Conservation (phyloP, 2,797 vertebrate genomes). For the Halcyon leucocephala region DNA sequence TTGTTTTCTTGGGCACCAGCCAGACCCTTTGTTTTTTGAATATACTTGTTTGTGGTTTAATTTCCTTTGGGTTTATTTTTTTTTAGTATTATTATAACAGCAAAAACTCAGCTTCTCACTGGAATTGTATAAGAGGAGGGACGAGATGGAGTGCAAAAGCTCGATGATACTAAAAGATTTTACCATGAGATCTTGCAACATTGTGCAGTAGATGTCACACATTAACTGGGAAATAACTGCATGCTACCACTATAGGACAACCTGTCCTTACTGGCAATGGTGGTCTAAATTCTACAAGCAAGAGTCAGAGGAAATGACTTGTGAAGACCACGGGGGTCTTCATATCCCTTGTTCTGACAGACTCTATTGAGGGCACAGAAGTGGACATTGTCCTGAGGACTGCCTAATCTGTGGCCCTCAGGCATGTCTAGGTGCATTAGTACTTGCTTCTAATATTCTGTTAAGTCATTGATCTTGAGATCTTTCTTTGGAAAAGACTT, state of each 20-base stretch:
- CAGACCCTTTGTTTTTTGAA: constrained; percentile 70
- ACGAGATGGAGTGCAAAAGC: not conserved
- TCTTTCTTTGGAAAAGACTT: not conserved
- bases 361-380: not conserved
- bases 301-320: not conserved
- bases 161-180: not conserved
- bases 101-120: constrained; percentile 37
- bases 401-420: not conserved
- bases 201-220: not conserved
- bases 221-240: not conserved
- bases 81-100: constrained; percentile 5
- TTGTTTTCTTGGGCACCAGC: constrained; percentile 62
- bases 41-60: constrained; percentile 71
- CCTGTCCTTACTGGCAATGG: not conserved
- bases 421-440: not conserved
- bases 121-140: not conserved
- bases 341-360: not conserved
- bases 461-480: not conserved
- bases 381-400: not conserved
- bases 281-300: not conserved
- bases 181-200: not conserved
- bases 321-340: not conserved
- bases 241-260: not conserved
- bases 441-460: not conserved
- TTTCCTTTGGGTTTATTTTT: constrained; percentile 56